Base-by-base conservation (phyloP, 1,140 invertebrate genomes). In the Drosophila kohkoa region DNA sequence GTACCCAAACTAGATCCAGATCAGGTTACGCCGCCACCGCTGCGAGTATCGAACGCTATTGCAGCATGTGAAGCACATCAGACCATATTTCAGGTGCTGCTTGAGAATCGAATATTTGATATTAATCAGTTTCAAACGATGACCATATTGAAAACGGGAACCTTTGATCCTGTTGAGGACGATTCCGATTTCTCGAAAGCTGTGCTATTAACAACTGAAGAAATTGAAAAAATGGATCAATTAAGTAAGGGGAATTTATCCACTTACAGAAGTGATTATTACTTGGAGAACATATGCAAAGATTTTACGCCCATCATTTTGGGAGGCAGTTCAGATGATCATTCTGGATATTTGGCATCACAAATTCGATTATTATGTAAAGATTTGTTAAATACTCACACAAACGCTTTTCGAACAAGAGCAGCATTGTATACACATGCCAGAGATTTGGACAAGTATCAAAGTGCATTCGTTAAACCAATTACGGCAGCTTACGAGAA, bases 51-150 rank as follows among this genome's bases (percentile, higher is more conserved):
- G 8, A 71, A 86, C 46, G 91, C 94, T 15, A 83, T 95, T 13
- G 74, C 93, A 1, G 83, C 93, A 7, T 98, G 97, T 90, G 95
- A 97, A 83, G 83, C 87, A n/a, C 97, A 98, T 92, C 83, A 94
- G 70, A 96, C 96, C 2, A 92, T 97, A 6, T 98, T 97, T 91
- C 92, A 94, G 46, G 93, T 94, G 5, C 89, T 97, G 28, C 92
- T 94, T 49, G 74, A 96, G 0, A 25, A 75, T 3, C 43, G 41
- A 0, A n/a, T 78, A 5, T 85, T 68, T 51, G 38, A 81, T 5
- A 65, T 86, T 94, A 20, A 75, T 5, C 63, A 72, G 0, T 11
- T 85, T 6, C 28, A 7, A 0, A 0, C 2, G 10, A 35, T 80
- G 7, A 41, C 38, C n/a, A 64, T 81, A 6, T 35, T 81, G 16